Base-by-base conservation (phyloP, 2,888 invertebrate species). In the Sipunculus nudus region DNA sequence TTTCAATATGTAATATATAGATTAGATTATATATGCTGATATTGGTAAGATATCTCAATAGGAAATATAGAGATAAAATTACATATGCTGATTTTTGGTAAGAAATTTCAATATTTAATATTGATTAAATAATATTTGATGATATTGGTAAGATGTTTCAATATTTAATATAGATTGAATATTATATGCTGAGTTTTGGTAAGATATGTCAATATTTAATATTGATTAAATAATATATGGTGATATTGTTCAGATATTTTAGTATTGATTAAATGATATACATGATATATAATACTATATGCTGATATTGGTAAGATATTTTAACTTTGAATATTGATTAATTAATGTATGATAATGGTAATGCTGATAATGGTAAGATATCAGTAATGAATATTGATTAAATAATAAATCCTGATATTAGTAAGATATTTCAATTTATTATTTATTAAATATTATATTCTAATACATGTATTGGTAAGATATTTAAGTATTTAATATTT, bases 1-100 rank as follows among this genome's bases (percentile, higher is more conserved):
- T 2, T 25, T 55, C 8, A n/a, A 8, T 53, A 21, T 19, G 21
- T 47, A 28, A 46, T 45, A 16, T 19, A 16, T 13, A 16, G 16
- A 8, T 8, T 16, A 21, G 8, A 21, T 16, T 48, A n/a, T 32
- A 43, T 32, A 55, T 40, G 23, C 29, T 52, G 16, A 13, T 53
- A 19, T 53, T 26, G 54, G 53, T 31, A 23, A 43, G 50, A 10
- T 58, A n/a, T 21, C 52, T 45, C 48, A 13, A 46, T 32, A 31
- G n/a, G 28, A n/a, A 25, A 40, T 32, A 53, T 50, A 32, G 54
- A 32, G n/a, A 53, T 41, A 39, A 61, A 39, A 28, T 59, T 49
- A 78, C 96, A 13, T 86, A 90, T 59, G 89, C 88, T 52, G 91
- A 93, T 77, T 87, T n/a, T 96, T 67, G 92, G 93, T 92, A 86